Conservation (phyloP, 1,140 invertebrate genomes). For the Drosophila gunungcola region DNA sequence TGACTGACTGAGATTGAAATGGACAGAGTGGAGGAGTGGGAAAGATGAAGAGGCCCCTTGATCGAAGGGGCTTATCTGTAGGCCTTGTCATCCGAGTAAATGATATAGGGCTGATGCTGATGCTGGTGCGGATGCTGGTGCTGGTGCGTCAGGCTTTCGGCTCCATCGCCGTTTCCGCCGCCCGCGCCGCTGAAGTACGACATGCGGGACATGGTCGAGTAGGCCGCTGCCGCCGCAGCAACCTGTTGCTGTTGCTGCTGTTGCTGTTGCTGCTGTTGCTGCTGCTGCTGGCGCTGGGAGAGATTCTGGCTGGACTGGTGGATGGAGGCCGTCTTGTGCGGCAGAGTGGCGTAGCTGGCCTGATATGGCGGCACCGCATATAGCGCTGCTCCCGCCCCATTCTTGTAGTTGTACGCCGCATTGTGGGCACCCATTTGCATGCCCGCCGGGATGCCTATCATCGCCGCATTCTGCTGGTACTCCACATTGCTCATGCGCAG, state of each 20-base stretch:
- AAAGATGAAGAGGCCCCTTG: constrained; percentile 26
- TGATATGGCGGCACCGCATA: constrained; percentile 86
- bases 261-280: constrained; percentile 85
- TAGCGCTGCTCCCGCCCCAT: constrained; percentile 83
- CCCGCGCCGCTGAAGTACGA: constrained; percentile 79
- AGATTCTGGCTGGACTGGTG: constrained; percentile 85
- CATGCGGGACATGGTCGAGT: constrained; percentile 84
- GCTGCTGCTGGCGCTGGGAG: constrained; percentile 86
- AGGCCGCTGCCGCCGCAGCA: constrained; percentile 79
- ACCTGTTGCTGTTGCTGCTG: constrained; percentile 85
- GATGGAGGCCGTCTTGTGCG: constrained; percentile 86
- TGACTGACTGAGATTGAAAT: constrained; percentile 62
- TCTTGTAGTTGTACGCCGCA: constrained; percentile 85
- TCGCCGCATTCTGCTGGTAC: constrained; percentile 88
- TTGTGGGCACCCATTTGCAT: constrained; percentile 85
- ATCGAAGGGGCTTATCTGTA: constrained; percentile 74
- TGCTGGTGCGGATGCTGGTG: constrained; percentile 64
- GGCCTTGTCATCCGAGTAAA: constrained; percentile 84
- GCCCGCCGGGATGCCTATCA: constrained; percentile 86
- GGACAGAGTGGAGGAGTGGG: constrained; percentile 29
- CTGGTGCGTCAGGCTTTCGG: constrained; percentile 63
- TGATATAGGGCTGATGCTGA: constrained; percentile 84
- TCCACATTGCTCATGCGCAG: constrained; percentile 88
- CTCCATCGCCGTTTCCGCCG: constrained; percentile 51
- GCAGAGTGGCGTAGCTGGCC: constrained; percentile 87